These are phyloP conservation scores for Tauraco hartlaubi DNA, from an alignment of 2,797 vertebrate genomes.

Conservation along the genomic window DNA sequence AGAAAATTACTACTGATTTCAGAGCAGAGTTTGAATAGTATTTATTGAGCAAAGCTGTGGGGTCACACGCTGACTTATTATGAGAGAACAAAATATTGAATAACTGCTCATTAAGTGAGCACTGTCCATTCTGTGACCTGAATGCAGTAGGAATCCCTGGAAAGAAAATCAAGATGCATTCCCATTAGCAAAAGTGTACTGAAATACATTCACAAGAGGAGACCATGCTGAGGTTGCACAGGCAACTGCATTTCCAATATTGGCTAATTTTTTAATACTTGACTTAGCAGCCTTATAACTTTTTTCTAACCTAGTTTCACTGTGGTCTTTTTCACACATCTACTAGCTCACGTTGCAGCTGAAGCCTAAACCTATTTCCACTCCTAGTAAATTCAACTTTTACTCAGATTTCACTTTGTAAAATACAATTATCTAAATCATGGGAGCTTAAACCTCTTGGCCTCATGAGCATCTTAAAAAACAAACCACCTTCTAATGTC, in stretches of 20 bases:
- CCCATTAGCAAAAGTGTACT: neutral
- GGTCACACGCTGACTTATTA: neutral
- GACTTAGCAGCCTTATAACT: neutral
- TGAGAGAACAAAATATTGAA: slow-evolving; percentile 34
- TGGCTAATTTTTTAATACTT: neutral
- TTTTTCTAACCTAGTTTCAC: neutral
- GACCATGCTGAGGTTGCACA: neutral
- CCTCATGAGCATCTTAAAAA: neutral
- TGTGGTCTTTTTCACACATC: neutral
- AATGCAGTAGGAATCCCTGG: neutral
- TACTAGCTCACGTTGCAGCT: neutral
- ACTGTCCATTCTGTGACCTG: neutral
- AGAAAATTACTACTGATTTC: slow-evolving; percentile 19
- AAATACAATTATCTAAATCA: neutral
- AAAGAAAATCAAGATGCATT: neutral
- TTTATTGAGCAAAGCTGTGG: neutral
- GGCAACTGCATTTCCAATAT: neutral
- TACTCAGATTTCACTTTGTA: neutral
- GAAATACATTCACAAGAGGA: neutral
- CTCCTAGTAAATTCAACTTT: neutral
- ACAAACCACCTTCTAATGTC: neutral
- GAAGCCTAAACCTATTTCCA: neutral
- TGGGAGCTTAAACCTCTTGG: neutral
- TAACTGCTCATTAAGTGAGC: slow-evolving; percentile 15
- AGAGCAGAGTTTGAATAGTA: slow-evolving; percentile 10